Base-by-base conservation (phyloP, 2,888 invertebrate genomes). In the Hirtodrosophila alboralis region DNA sequence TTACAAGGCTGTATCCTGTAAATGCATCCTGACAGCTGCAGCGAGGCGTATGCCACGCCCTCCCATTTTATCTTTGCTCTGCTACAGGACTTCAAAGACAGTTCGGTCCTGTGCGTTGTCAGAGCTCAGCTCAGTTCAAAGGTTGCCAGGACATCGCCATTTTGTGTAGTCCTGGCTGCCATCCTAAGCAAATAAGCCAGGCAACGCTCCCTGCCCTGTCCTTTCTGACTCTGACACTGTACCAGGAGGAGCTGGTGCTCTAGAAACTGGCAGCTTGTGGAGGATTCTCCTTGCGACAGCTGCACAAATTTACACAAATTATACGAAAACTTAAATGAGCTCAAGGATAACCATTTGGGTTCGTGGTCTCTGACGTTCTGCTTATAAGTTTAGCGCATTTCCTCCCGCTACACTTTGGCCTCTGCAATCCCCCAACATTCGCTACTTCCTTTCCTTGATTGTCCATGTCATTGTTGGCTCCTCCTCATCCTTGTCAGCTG, bases 341-440 rank as follows among this genome's bases (percentile, higher is more conserved):
- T 85, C 74, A 64, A 60, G 63, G 40, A 57, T 45, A 47, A 41
- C 12, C 2, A 14, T 14, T 26, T 21, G 31, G 34, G 18, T 14
- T 36, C 30, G n/a, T n/a, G 36, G 8, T 18, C 23, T 9, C 34
- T 37, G 53, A 6, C 4, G 30, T 31, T 23, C 59, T 74, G 72
- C 71, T 84, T 74, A 86, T 77, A 48, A 70, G 84, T 84, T 84
- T 84, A 84, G 51, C 69, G 85, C 64, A 81, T 76, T 78, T 77
- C 49, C n/a, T n/a, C n/a, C n/a, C n/a, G n/a, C n/a, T n/a, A n/a
- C n/a, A 48, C 52, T 49, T n/a, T n/a, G n/a, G 43, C 57, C 18
- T 18, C 18, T 4, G 3, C 18, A 58, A 40, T 52, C 26, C 40
- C 31, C 5, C 23, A 10, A 7, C 9, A n/a, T 21, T 5, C 3